Evolutionary conservation across 2,888 invertebrate species (phyloP).

Genomic region (Scaeva pyrastri): DNA sequence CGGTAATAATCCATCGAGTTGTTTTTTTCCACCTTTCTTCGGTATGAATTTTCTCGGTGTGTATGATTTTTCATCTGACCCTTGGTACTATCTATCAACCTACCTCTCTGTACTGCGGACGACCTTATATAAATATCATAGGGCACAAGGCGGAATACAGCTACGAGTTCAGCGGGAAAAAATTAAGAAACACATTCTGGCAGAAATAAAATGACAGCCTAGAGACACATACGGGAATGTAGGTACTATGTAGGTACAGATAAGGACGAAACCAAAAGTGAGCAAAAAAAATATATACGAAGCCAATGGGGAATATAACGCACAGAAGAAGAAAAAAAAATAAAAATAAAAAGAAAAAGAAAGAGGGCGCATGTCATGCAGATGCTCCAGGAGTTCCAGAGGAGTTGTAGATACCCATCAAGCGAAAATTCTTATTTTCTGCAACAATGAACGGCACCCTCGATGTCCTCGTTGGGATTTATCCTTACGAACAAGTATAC

Average conservation of each 20-base stretch:
- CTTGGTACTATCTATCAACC: constrained; percentile 65
- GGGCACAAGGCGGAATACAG: constrained; percentile 32
- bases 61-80: constrained; percentile 67
- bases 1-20: constrained; percentile 70
- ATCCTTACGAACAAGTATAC: constrained; percentile 76
- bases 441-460: constrained; percentile 80
- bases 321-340: constrained; percentile 53
- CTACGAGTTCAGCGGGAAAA: constrained; percentile 24
- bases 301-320: constrained; percentile 57
- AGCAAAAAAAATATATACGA: constrained; percentile 63
- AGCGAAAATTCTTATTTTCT: constrained; percentile 80
- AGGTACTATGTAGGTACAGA: constrained; percentile 67
- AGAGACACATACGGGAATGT: constrained; percentile 82
- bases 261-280: constrained; percentile 72
- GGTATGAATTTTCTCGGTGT: constrained; percentile 30
- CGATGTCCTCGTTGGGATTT: constrained; percentile 77
- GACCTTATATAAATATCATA: constrained; percentile 36
- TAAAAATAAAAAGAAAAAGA: constrained; percentile 67
- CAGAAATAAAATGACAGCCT: constrained; percentile 83
- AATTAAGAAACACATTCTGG: constrained; percentile 53
- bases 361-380: constrained; percentile 77
- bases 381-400: constrained; percentile 69
- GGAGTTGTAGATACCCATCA: constrained; percentile 77
- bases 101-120: constrained; percentile 28
- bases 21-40: constrained; percentile 57